phyloP scores from a whole-genome alignment of 2,888 invertebrate genomes.

The Galeruca laticollis region DNA sequence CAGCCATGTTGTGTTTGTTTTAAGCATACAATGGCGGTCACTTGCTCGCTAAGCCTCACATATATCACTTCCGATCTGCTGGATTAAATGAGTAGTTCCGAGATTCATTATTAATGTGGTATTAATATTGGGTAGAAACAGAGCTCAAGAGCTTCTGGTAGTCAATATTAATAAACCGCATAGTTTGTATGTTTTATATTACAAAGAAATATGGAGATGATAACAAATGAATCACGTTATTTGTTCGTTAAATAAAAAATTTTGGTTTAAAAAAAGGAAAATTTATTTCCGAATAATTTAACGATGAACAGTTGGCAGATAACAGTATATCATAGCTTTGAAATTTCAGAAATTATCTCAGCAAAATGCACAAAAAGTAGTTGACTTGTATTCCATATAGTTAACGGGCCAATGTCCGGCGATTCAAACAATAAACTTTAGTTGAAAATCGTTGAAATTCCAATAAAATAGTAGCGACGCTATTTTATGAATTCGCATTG shows the following conservation, averaged over 20 bases:
- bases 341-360: not conserved
- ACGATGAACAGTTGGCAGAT: not conserved
- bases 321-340: not conserved
- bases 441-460: constrained; percentile 4
- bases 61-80: constrained; percentile 55
- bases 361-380: not conserved
- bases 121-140: constrained; percentile 14
- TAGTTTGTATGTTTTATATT: not conserved
- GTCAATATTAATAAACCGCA: not conserved
- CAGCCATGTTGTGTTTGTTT: constrained; percentile 48
- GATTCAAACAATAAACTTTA: not conserved
- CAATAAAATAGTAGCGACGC: not conserved
- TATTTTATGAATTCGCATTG: not conserved
- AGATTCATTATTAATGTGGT: constrained; percentile 28
- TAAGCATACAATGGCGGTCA: constrained; percentile 54
- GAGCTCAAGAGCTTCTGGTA: not conserved
- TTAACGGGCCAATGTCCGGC: not conserved
- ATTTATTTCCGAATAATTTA: not conserved
- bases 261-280: not conserved
- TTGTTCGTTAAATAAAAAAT: too few species aligned
- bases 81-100: constrained; percentile 43
- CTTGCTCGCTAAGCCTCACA: constrained; percentile 52
- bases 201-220: too few species aligned
- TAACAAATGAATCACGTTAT: too few species aligned
- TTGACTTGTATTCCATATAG: not conserved